These are phyloP conservation scores for Polyergus mexicanus DNA, from an alignment of 1,140 invertebrate species.

Conservation along the genomic window DNA sequence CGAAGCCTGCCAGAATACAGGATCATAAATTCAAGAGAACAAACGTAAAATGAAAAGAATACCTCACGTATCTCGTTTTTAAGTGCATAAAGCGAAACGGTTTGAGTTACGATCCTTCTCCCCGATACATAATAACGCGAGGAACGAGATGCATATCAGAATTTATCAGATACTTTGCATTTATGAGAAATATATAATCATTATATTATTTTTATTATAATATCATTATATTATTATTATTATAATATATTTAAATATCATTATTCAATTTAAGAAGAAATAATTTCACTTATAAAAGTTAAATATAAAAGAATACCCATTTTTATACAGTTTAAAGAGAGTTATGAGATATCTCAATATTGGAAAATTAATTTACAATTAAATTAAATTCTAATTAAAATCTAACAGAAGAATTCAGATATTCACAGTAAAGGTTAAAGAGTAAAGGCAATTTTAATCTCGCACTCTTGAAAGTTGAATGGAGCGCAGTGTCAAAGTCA, in stretches of 20 bases:
- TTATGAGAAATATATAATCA: not conserved
- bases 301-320: not conserved
- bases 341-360: too few species aligned
- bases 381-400: not conserved
- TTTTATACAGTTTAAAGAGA: not conserved
- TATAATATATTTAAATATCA: not conserved
- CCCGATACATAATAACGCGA: slow-evolving; percentile 43
- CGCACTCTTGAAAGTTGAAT: not conserved
- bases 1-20: slow-evolving; percentile 38
- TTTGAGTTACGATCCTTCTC: slow-evolving; percentile 47
- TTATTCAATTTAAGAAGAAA: not conserved
- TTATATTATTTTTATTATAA: not conserved
- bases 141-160: slow-evolving; percentile 8
- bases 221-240: not conserved
- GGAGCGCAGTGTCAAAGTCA: slow-evolving; percentile 44
- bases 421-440: not conserved
- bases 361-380: too few species aligned
- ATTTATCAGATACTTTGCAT: slow-evolving; percentile 16
- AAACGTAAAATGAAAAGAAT: slow-evolving; percentile 58
- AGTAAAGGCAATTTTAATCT: slow-evolving; percentile 48
- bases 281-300: not conserved
- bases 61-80: slow-evolving; percentile 53
- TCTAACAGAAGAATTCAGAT: not conserved
- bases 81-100: slow-evolving; percentile 43
- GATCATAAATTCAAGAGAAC: slow-evolving; percentile 48